These are phyloP conservation scores for Aplodontia rufa DNA, from an alignment of 2,113 vertebrate genomes.

Conservation along the genomic window DNA sequence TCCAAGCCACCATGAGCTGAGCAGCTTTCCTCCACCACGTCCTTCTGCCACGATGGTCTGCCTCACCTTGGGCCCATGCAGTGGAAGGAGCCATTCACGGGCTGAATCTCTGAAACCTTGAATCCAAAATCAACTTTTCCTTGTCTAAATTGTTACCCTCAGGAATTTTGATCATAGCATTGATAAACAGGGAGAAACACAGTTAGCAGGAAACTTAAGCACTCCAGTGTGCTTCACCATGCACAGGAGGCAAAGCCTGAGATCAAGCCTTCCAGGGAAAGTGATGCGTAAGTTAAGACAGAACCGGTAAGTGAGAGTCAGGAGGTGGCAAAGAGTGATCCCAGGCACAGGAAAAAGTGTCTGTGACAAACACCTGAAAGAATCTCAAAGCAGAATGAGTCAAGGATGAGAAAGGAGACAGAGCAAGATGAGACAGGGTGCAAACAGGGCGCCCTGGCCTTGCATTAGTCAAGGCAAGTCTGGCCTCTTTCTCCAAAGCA, in stretches of 20 bases:
- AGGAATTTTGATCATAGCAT: too few relatives aligned
- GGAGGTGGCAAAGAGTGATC: background rate
- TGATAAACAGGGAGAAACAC: background rate
- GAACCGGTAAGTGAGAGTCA: background rate
- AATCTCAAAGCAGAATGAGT: background rate
- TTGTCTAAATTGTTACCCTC: too few relatives aligned
- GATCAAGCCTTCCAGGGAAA: background rate
- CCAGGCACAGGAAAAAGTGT: background rate
- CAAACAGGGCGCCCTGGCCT: background rate
- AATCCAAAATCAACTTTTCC: too few relatives aligned
- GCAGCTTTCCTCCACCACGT: too few relatives aligned
- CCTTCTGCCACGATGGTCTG: too few relatives aligned
- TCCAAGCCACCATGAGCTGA: too few relatives aligned
- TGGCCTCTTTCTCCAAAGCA: background rate
- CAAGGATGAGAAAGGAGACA: background rate
- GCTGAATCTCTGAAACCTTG: too few relatives aligned
- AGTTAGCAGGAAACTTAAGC: background rate
- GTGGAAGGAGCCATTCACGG: too few relatives aligned
- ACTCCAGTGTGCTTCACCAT: background rate
- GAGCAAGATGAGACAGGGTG: background rate
- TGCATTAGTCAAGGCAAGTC: accelerated
- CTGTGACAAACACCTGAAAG: background rate
- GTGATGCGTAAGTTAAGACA: background rate
- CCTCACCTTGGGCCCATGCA: too few relatives aligned
- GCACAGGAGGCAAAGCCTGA: background rate